Evolutionary conservation across 1,140 invertebrate species (phyloP).

Genomic region (Panagrolaimus sp.): DNA sequence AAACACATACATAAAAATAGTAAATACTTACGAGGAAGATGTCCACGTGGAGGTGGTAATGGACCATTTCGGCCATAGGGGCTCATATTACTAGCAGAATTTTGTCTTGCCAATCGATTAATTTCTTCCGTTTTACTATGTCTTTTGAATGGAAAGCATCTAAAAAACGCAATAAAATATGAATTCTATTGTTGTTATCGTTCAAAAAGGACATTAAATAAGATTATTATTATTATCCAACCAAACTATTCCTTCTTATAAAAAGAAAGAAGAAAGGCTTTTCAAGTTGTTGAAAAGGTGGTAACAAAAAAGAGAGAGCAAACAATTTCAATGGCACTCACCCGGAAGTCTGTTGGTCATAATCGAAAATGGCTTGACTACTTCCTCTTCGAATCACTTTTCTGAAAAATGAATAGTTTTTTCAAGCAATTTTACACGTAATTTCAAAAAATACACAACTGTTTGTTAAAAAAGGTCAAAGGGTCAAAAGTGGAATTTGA

Average conservation of each 20-base stretch:
- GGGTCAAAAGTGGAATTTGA: too few species aligned
- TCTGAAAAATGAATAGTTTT: background rate
- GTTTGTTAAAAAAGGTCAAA: too few species aligned
- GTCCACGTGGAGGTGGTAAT: slow-evolving; percentile 2
- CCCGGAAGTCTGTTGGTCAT: background rate
- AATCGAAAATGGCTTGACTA: slow-evolving; percentile 12
- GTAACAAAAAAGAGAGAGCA: background rate
- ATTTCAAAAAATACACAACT: too few species aligned
- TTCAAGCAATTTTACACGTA: too few species aligned
- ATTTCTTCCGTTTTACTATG: background rate
- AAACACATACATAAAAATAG: background rate
- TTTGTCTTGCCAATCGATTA: slow-evolving; percentile 13
- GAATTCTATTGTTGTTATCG: background rate
- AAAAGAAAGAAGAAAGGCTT: slow-evolving; percentile 8
- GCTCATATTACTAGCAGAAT: slow-evolving; percentile 14
- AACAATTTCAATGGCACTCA: background rate
- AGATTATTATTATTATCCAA: too few species aligned
- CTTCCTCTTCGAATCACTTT: slow-evolving; percentile 12
- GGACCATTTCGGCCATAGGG: slow-evolving; percentile 2
- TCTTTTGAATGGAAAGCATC: slow-evolving; percentile 12
- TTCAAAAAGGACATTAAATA: too few species aligned
- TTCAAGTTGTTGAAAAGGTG: too few species aligned
- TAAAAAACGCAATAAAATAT: background rate
- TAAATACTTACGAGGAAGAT: slow-evolving; percentile 16
- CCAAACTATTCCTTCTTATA: background rate